phyloP scores from a whole-genome alignment of 2,113 vertebrate species.

The Mesitornis unicolor region DNA sequence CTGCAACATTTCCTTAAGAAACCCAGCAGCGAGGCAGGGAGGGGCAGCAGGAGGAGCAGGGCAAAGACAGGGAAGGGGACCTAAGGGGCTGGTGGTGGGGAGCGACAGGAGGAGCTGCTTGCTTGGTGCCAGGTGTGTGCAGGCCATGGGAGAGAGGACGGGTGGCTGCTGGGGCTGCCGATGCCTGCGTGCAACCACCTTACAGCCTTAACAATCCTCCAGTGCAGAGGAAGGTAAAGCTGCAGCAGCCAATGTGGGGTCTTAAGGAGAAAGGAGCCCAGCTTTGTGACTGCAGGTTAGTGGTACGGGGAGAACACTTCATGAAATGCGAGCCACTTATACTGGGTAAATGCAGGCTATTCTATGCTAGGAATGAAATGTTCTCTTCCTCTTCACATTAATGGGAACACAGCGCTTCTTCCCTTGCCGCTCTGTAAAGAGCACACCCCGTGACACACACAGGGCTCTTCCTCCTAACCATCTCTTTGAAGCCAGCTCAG shows the following conservation, averaged over 20 bases:
- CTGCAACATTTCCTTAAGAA: not conserved
- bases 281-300: accelerated
- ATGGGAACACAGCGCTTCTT: not conserved
- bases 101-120: not conserved
- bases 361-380: not conserved
- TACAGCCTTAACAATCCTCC: too few species aligned
- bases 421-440: not conserved
- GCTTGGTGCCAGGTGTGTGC: accelerated
- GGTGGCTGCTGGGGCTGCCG: not conserved
- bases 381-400: not conserved
- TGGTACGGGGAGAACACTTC: not conserved
- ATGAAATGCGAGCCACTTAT: not conserved
- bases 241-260: accelerated
- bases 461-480: not conserved
- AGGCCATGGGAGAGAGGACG: not conserved
- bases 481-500: not conserved
- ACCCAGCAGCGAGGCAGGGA: accelerated
- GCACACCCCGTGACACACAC: not conserved
- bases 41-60: not conserved
- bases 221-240: not conserved
- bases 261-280: not conserved
- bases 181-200: not conserved
- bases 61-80: not conserved
- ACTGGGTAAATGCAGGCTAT: accelerated
- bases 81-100: accelerated